Evolutionary conservation across 2,113 vertebrate species (phyloP).

Genomic region (Nymphicus hollandicus): DNA sequence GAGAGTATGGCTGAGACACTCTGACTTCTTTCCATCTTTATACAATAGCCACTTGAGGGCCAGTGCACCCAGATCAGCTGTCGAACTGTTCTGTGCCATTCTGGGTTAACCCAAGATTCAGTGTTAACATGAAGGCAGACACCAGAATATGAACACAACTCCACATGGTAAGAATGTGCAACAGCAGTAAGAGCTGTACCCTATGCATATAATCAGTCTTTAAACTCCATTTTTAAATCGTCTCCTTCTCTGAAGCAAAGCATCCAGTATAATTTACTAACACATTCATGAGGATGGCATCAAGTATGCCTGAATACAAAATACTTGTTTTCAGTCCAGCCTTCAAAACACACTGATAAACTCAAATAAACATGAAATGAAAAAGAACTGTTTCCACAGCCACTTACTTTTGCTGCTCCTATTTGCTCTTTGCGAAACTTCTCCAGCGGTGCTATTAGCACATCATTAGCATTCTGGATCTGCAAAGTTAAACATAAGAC

Average conservation of each 20-base stretch:
- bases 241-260: neutral
- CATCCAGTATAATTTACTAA: neutral
- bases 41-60: neutral
- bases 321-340: neutral
- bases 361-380: constrained; percentile 10
- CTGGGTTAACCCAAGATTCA: neutral
- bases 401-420: constrained; percentile 95
- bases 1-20: neutral
- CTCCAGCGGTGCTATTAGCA: constrained; percentile 94
- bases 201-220: neutral
- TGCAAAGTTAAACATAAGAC: constrained; percentile 75
- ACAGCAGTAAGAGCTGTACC: neutral
- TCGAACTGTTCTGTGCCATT: neutral
- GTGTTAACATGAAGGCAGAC: neutral
- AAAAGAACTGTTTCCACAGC: neutral
- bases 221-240: neutral
- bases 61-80: neutral
- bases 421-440: constrained; percentile 97
- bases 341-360: constrained; percentile 11
- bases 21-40: neutral
- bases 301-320: neutral
- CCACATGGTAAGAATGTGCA: neutral
- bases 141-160: neutral
- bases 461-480: constrained; percentile 97
- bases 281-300: neutral